These are phyloP conservation scores for Phylloscopus trochilus DNA, from an alignment of 2,113 vertebrate species.

Conservation along the genomic window DNA sequence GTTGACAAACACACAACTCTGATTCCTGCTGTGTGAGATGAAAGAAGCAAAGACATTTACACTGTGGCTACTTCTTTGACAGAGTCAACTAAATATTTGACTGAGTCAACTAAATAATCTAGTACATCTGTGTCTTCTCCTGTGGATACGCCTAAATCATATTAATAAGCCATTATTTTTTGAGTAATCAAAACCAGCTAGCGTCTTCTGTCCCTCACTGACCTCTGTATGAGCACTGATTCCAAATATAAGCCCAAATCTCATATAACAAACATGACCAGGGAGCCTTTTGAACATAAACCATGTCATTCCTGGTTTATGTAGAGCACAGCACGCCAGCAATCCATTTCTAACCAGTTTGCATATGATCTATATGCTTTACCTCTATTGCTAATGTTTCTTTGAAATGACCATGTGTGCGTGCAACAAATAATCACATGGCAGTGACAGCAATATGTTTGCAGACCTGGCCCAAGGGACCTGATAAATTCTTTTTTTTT, in stretches of 20 bases:
- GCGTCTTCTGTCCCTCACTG: background rate
- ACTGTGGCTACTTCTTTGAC: background rate
- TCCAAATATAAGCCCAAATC: background rate
- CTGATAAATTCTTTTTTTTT: background rate
- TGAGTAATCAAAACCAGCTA: background rate
- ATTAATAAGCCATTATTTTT: slow-evolving; percentile 11
- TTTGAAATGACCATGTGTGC: background rate
- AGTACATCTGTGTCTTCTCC: background rate
- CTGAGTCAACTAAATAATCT: slow-evolving; percentile 2
- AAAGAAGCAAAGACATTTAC: background rate
- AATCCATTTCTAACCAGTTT: background rate
- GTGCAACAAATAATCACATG: background rate
- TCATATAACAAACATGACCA: background rate
- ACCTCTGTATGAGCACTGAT: background rate
- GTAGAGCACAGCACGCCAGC: background rate
- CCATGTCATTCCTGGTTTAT: background rate
- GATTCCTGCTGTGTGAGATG: background rate
- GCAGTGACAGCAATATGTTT: background rate
- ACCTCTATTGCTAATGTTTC: background rate
- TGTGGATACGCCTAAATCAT: background rate
- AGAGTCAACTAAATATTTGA: slow-evolving; percentile 9
- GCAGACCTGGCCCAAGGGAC: background rate
- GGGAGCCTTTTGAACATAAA: background rate
- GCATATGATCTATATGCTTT: background rate
- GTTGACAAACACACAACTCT: slow-evolving; percentile 10